These are phyloP conservation scores for Carettochelys insculpta DNA, from an alignment of 2,113 vertebrate genomes.

Conservation along the genomic window DNA sequence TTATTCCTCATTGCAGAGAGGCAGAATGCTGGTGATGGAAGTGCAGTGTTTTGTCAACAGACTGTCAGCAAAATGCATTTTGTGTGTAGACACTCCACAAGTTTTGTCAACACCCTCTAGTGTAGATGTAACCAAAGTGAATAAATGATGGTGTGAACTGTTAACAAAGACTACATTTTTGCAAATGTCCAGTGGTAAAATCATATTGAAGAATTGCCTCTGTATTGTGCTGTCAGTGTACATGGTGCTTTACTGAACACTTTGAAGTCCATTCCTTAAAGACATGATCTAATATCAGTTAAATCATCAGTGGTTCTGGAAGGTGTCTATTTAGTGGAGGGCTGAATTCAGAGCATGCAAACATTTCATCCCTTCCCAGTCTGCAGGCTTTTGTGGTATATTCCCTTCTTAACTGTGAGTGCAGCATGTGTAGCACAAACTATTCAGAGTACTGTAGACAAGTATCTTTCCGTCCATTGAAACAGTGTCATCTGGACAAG, in stretches of 20 bases:
- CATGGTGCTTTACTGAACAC: neutral
- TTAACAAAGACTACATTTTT: neutral
- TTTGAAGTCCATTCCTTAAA: neutral
- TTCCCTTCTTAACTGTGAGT: slow-evolving; percentile 28
- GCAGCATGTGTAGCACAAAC: slow-evolving; percentile 51
- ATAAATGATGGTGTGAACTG: neutral
- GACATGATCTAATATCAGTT: neutral
- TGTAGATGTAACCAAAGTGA: too few relatives aligned
- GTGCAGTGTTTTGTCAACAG: too few relatives aligned
- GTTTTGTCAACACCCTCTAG: too few relatives aligned
- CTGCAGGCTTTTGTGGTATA: neutral
- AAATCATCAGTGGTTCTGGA: neutral
- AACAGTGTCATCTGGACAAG: neutral
- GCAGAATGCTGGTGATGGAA: too few relatives aligned
- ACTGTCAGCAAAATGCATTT: too few relatives aligned
- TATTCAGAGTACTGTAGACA: slow-evolving; percentile 53
- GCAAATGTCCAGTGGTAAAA: neutral
- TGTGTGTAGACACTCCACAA: too few relatives aligned
- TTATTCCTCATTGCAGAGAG: too few relatives aligned
- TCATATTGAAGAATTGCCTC: neutral
- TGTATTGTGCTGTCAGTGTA: neutral
- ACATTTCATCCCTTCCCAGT: slow-evolving; percentile 12
- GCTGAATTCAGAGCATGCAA: neutral
- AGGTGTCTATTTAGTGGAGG: neutral
- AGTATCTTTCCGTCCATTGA: neutral